phyloP scores from a whole-genome alignment of 2,888 invertebrate genomes.

The Ectemnius cavifrons region DNA sequence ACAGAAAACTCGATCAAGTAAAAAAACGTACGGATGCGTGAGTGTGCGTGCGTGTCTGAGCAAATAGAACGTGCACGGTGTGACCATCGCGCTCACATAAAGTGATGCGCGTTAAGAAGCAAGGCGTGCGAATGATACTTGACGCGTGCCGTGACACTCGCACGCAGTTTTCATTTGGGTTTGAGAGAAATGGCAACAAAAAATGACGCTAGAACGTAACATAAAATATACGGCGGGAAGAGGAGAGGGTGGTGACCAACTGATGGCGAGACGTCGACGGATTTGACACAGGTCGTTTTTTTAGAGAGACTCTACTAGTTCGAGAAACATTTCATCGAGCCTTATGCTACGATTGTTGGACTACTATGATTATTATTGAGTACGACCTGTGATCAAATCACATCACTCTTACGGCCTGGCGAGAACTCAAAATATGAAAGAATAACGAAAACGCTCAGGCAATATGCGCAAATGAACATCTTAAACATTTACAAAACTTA shows the following conservation, averaged over 20 bases:
- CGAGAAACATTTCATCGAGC: neutral
- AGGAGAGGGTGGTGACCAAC: conserved; percentile 33
- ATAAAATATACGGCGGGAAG: conserved; percentile 50
- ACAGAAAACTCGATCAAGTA: conserved; percentile 5
- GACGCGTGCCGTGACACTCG: conserved; percentile 17
- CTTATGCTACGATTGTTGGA: neutral
- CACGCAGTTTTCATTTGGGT: conserved; percentile 11
- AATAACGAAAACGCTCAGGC: neutral
- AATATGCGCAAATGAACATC: too few relatives aligned
- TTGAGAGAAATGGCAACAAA: conserved; percentile 47
- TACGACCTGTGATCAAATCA: conserved; percentile 8
- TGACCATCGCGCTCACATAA: conserved; percentile 13
- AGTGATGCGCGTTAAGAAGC: conserved; percentile 52
- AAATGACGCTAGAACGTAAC: conserved; percentile 63
- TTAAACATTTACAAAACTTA: too few relatives aligned
- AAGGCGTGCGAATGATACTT: conserved; percentile 53
- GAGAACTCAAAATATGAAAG: conserved; percentile 19
- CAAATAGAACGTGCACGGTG: neutral
- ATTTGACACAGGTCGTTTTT: conserved; percentile 27
- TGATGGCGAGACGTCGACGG: conserved; percentile 26
- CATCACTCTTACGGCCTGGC: too few relatives aligned
- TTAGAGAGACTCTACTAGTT: neutral
- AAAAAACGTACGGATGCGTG: conserved; percentile 7
- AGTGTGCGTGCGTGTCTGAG: neutral
- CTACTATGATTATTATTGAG: neutral